Percentiles rank a stretch among this genome's conserved stretches.
phyloP scores from a whole-genome alignment of 2,888 invertebrate genomes.

The Chelonus formosanus region DNA sequence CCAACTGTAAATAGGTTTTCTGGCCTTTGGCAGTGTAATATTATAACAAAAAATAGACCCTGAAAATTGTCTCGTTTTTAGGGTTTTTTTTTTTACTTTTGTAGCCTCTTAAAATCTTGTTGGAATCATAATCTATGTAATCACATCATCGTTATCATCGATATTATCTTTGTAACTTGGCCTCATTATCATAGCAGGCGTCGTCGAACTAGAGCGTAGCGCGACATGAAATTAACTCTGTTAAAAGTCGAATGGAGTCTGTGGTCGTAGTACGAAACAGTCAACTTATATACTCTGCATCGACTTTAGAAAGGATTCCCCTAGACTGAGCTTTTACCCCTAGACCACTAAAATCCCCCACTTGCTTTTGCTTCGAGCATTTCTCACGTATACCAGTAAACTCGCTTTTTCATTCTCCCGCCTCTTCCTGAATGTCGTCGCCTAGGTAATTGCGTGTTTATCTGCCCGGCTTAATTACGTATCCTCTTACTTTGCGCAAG shows the following conservation, averaged over 20 bases:
- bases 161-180: conserved; percentile 27
- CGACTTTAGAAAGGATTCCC: conserved; percentile 5
- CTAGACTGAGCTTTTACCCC: neutral
- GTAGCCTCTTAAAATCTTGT: neutral
- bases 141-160: conserved; percentile 25
- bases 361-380: conserved; percentile 15
- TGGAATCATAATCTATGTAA: conserved; percentile 18
- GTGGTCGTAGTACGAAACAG: conserved; percentile 21
- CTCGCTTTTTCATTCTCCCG: conserved; percentile 40
- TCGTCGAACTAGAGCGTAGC: conserved; percentile 15
- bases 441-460: conserved; percentile 60
- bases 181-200: conserved; percentile 30
- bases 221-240: conserved; percentile 39
- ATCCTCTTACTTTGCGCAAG: conserved; percentile 56
- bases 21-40: too few relatives aligned
- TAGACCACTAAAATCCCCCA: neutral
- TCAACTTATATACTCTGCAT: neutral
- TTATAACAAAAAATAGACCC: neutral
- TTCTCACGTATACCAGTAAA: conserved; percentile 38
- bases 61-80: neutral
- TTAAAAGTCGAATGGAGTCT: conserved; percentile 37
- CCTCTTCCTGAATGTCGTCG: conserved; percentile 46
- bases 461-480: conserved; percentile 59
- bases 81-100: neutral
- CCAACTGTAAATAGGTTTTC: too few relatives aligned